phyloP scores from a whole-genome alignment of 2,113 vertebrate species.

The Mesocricetus auratus region DNA sequence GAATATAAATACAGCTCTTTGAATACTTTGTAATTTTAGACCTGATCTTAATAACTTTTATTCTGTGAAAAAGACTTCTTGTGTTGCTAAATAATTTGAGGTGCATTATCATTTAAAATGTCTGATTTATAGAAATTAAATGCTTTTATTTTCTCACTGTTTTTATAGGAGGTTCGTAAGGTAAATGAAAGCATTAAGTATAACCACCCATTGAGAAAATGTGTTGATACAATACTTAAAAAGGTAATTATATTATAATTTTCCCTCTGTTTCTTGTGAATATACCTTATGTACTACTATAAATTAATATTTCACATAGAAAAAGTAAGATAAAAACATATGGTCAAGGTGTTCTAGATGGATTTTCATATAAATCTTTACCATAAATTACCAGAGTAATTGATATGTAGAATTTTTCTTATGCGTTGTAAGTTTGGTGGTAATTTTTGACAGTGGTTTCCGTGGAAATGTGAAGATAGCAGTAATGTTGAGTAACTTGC shows the following conservation, averaged over 20 bases:
- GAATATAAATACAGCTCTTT: neutral
- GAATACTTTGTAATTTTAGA: constrained; percentile 24
- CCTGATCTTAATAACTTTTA: constrained; percentile 26
- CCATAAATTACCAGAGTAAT: constrained; percentile 19
- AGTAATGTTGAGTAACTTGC: neutral
- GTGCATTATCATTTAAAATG: constrained; percentile 46
- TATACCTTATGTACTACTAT: neutral
- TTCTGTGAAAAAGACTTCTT: constrained; percentile 19
- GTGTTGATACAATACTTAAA: constrained; percentile 95
- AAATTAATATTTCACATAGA: neutral
- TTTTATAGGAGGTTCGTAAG: constrained; percentile 91
- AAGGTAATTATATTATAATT: constrained; percentile 88
- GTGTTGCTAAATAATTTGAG: constrained; percentile 53
- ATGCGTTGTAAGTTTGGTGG: constrained; percentile 1
- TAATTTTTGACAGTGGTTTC: constrained; percentile 57
- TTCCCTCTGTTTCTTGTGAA: constrained; percentile 6
- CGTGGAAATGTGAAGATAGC: neutral
- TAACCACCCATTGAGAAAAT: constrained; percentile 93
- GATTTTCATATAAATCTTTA: constrained; percentile 58
- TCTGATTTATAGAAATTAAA: constrained; percentile 41
- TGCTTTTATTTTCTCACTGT: constrained; percentile 46
- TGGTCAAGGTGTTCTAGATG: neutral
- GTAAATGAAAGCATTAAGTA: constrained; percentile 91
- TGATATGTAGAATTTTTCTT: neutral
- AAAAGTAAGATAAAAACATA: constrained; percentile 28